Conservation (phyloP, 2,113 vertebrate species). For the Anarhynchus alexandrinus region DNA sequence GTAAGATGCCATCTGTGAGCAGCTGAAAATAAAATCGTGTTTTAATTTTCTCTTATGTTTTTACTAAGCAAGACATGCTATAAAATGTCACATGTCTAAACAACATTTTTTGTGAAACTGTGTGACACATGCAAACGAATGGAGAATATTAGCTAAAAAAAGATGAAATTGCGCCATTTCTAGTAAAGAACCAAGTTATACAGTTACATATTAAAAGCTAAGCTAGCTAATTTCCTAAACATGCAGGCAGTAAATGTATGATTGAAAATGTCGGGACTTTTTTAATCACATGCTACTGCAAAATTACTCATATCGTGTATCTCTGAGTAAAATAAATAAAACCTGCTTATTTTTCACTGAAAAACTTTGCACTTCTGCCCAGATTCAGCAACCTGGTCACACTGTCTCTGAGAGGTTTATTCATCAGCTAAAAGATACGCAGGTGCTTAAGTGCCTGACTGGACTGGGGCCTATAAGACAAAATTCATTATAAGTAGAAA, state of each 20-base stretch:
- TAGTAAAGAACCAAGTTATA: neutral
- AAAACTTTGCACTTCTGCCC: neutral
- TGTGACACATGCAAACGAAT: neutral
- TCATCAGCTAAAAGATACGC: slow-evolving; percentile 6
- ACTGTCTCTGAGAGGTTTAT: neutral
- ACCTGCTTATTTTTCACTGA: neutral
- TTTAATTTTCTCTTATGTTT: neutral
- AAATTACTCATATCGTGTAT: neutral
- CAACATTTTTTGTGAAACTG: neutral
- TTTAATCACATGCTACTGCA: neutral
- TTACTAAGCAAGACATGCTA: neutral
- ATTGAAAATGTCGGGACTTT: neutral
- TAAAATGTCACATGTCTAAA: neutral
- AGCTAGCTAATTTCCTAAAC: neutral
- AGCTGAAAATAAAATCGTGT: neutral
- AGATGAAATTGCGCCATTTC: neutral
- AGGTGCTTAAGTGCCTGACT: slow-evolving; percentile 34
- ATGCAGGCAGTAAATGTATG: neutral
- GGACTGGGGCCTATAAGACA: slow-evolving; percentile 17
- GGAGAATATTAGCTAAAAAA: neutral
- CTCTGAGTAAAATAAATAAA: neutral
- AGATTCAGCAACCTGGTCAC: neutral
- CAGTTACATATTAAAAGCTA: neutral
- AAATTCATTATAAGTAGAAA: slow-evolving; percentile 23
- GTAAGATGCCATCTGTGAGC: neutral